Evolutionary conservation across 2,888 invertebrate species (phyloP), one percentile per base, ranked within the genome.

Genomic region (Pterostichus madidus): DNA sequence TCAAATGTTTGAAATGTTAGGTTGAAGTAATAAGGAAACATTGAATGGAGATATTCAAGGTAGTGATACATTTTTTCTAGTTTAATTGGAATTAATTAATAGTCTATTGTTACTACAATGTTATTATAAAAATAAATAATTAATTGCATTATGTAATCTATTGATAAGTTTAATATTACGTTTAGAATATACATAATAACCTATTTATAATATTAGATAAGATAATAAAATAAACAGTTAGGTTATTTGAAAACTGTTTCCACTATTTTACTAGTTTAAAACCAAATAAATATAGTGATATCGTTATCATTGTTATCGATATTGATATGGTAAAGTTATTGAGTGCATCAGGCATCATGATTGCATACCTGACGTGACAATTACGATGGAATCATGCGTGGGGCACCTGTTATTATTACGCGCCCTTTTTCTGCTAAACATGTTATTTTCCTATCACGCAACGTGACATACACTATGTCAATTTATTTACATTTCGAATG

Each of bases 11-110:
- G n/a, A 49, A 49, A 49, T 49, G 49, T 49, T 49, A 49, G 49
- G 56, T 56, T 56, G 10, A 56, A 56, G 24, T 24, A 56, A 56
- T 56, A 56, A 56, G 56, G 56, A 56, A 56, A 56, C 56, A 56
- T 11, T 6, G 15, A 5, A 13, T 52, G 11, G 56, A 5, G 6
- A 5, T 5, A 52, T 52, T 56, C 56, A 56, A 56, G 56, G 56
- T 24, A 56, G 17, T 56, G 56, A 56, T 56, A 56, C 56, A 56
- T 15, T 56, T 52, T 56, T 56, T 56, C 56, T 56, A 5, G 17
- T 13, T 49, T 13, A 49, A 49, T 49, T 5, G 31, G 61, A 32
- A 61, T 32, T 61, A 31, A 61, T n/a, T 17, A 56, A 56, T 56
- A 8, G 13, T 4, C n/a, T 49, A 49, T 49, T 49, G 49, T 49